A percentile compares a stretch with the other conserved stretches of the same genome.
Evolutionary conservation across 2,113 vertebrate species (phyloP).

Genomic region (Cheirogaleus medius): DNA sequence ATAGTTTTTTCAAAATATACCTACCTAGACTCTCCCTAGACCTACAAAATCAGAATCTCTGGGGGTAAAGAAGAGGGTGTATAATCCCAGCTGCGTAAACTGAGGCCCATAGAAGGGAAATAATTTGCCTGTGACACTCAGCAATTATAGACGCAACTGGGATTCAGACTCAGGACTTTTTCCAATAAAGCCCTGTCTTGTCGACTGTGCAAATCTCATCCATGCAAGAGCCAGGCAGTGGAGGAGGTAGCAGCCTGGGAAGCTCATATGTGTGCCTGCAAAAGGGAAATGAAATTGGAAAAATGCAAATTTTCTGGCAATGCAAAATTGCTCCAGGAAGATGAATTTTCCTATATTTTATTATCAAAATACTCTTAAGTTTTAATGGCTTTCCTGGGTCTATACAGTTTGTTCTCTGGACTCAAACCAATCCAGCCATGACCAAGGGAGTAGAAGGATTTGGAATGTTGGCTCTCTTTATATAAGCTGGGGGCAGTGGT

Average conservation of each 20-base stretch:
- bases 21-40: neutral
- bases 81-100: neutral
- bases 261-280: neutral
- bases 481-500: too few species aligned
- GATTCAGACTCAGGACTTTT: constrained; percentile 12
- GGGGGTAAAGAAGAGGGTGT: neutral
- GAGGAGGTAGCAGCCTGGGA: neutral
- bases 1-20: neutral
- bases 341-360: constrained; percentile 70
- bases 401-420: neutral
- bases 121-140: neutral
- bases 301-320: constrained; percentile 59
- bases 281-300: constrained; percentile 60
- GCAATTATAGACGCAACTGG: neutral
- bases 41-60: constrained; percentile 2
- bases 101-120: neutral
- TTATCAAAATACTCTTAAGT: constrained; percentile 55
- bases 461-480: neutral
- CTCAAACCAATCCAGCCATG: neutral
- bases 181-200: neutral
- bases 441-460: neutral
- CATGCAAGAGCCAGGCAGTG: neutral
- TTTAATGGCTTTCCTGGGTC: neutral
- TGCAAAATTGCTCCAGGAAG: constrained; percentile 65
- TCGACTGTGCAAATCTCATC: neutral